Evolutionary conservation across 2,888 invertebrate genomes (phyloP).

Genomic region (Serrognathus titanus): DNA sequence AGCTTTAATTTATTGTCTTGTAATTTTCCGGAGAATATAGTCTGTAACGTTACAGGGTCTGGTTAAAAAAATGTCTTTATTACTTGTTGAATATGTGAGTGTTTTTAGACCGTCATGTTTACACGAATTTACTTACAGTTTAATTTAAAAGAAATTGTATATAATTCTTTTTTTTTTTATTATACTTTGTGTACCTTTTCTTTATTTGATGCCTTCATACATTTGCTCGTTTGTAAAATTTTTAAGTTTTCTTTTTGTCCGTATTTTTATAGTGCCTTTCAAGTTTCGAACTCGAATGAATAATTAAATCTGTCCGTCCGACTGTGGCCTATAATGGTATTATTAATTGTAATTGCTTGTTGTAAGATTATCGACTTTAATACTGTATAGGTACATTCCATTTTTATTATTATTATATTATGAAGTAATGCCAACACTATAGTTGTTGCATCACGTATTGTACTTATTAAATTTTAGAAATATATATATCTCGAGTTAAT

Average conservation of each 20-base stretch:
- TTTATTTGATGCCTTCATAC: neutral
- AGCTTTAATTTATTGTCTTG: too few relatives aligned
- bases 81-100: neutral
- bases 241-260: neutral
- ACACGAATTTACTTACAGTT: neutral
- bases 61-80: neutral
- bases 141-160: neutral
- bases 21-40: too few relatives aligned
- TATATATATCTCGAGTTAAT: conserved; percentile 43
- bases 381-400: conserved; percentile 25
- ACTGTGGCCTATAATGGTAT: conserved; percentile 19
- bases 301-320: conserved; percentile 18
- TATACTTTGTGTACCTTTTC: conserved; percentile 9
- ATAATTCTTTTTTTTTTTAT: conserved; percentile 3
- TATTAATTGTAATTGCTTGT: conserved; percentile 12
- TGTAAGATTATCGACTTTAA: conserved; percentile 17
- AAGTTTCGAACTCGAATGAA: conserved; percentile 5
- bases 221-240: too few relatives aligned
- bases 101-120: conserved; percentile 4
- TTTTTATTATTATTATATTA: conserved; percentile 19
- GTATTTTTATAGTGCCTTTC: conserved; percentile 11
- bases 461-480: conserved; percentile 42
- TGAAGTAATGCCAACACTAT: conserved; percentile 16
- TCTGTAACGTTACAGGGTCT: too few relatives aligned
- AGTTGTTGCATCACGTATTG: conserved; percentile 38